Evolutionary conservation across 2,888 invertebrate species (phyloP), one percentile per base, ranked within the genome.

Genomic region (Allygus modestus): DNA sequence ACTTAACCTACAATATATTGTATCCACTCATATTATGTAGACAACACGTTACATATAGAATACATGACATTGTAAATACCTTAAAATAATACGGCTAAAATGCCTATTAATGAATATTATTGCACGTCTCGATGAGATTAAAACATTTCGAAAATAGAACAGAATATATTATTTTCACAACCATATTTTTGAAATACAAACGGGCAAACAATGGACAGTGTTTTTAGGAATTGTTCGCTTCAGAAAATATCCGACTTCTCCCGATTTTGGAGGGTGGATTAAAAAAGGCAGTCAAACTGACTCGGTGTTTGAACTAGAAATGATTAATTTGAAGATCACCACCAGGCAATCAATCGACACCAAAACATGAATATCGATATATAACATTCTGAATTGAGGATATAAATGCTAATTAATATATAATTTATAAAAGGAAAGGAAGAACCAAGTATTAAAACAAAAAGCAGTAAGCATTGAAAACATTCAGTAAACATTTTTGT

Each of bases 111-210:
- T 82, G 65, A 82, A 69, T 82, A 82, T 82, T 82, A 82, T 82
- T 82, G 82, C 82, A 82, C 82, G 69, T 69, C 69, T 69, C 71
- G 43, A 77, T 77, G 77, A 77, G 77, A 46, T 77, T 69, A 43
- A 82, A 82, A 82, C 61, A 69, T 82, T 65, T 82, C 82, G 82
- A 82, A 82, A 82, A 82, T 82, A 82, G 82, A 82, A 82, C 82
- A 82, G 65, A 82, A 82, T 82, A 82, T 82, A 69, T 81, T 65
- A 65, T 82, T 58, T 51, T 82, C 82, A 82, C 82, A 82, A 82
- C 82, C 82, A 82, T 82, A 41, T 82, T 82, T 82, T 69, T 65
- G 65, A 82, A 82, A 82, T 82, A 82, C 82, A 82, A 65, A 82
- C 71, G 69, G 61, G 65, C 69, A 82, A 69, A 82, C 82, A 46